Evolutionary conservation across 2,888 invertebrate genomes (phyloP), one percentile per base, ranked within the genome.

Genomic region (Thalpophila matura): DNA sequence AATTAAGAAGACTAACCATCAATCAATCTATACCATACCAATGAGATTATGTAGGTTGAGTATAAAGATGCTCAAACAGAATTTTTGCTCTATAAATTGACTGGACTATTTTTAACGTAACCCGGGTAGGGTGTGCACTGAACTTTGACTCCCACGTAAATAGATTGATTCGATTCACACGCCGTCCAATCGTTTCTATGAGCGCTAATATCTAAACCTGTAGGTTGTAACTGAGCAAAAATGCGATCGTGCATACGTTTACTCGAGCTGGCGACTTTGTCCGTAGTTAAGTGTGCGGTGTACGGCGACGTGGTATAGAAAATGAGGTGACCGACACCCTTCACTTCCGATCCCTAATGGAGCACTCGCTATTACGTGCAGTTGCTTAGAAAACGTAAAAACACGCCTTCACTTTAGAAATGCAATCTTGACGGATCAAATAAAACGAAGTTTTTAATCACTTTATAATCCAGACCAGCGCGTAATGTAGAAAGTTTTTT

Each of bases 141-240:
- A 90, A 88, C 91, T 90, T 86, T 87, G 88, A 87, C 90, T 86
- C 85, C 83, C 82, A 86, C 87, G 82, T 82, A 83, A 88, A 86
- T 86, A 88, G 83, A 86, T 81, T 82, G 74, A 82, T 80, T 79
- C 70, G 49, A 63, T 77, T 75, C 75, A 74, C 77, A 78, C 69
- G 66, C 65, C 61, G 58, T 42, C 60, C 77, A 71, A 74, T 77
- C 72, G 74, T 70, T 68, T 59, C 55, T 59, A 29, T 62, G 56
- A 62, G 51, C 56, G 35, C 26, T 60, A 45, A 50, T 53, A 55
- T 59, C 43, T 51, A 46, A 64, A 46, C 4, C 56, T 31, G 56
- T 46, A 24, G 43, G 33, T 27, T 55, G 27, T 43, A 53, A 29
- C 24, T 18, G 46, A 53, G 45, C 50, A 70, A 62, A 74, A 60